Base-by-base conservation (phyloP, 2,888 invertebrate species). In the Dusona sp. region DNA sequence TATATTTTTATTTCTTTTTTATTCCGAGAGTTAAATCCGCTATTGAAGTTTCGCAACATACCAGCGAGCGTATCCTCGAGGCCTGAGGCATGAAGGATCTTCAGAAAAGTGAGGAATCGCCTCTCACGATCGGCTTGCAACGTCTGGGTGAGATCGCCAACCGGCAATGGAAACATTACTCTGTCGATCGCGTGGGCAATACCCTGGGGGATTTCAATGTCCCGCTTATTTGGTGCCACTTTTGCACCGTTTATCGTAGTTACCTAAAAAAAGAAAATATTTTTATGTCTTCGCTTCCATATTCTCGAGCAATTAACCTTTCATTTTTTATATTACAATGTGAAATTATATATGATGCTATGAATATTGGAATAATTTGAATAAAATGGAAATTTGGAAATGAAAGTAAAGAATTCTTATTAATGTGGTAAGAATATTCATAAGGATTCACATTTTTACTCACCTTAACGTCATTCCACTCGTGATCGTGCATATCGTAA, bases 161-260 rank as follows among this genome's bases (percentile, higher is more conserved):
- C 98, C 0, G 98, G 98, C 86, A 98, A 95, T 0, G 98, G 98
- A 95, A 98, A 98, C 98, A 98, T 97, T 4, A 98, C 98, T 36
- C 97, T 95, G 94, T 98, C 98, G 0, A 98, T 96, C 0, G 97
- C 97, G 92, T 98, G 98, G 0, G 98, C 98, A 89, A 98, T 96
- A 64, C 98, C 98, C 95, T 98, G 98, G 0, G 98, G 98, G 88
- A 98, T 97, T 90, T 96, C 96, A 77, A 98, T 97, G 93, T 98
- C 97, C 92, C 97, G 96, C 93, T 97, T 97, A 85, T 97, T 97
- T n/a, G 97, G 96, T 51, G 97, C 94, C 25, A 98, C 96, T 94
- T 97, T 96, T 36, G 98, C 98, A 29, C 98, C 98, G 91, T 98
- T 98, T 91, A 98, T 97, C 64, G 98, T 98, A 51, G 97, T 97